Percentiles rank a stretch among this genome's conserved stretches.
These are phyloP conservation scores for Caenorhabditis panamensis DNA, from an alignment of 2,888 invertebrate genomes.

Conservation along the genomic window DNA sequence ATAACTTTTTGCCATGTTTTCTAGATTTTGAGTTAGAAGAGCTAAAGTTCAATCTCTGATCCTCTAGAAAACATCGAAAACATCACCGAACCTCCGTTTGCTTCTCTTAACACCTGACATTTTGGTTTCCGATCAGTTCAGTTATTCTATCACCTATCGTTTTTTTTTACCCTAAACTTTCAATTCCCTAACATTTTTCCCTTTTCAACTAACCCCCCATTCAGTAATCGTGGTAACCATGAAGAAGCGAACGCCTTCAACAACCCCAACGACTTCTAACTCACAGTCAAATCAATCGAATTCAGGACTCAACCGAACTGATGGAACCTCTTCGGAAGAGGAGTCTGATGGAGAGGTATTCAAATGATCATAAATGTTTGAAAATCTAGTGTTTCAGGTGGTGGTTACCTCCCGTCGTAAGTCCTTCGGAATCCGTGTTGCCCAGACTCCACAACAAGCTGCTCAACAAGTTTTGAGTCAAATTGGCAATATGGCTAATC, in stretches of 20 bases:
- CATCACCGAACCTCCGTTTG: not conserved
- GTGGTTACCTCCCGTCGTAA: conserved; percentile 43
- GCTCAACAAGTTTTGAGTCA: conserved; percentile 64
- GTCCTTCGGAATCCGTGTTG: conserved; percentile 62
- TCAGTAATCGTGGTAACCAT: conserved; percentile 44
- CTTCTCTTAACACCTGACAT: not conserved
- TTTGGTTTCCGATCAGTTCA: not conserved
- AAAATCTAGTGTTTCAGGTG: conserved; percentile 19
- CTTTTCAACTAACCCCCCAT: conserved; percentile 6
- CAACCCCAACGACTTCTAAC: no score
- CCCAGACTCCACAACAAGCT: conserved; percentile 64
- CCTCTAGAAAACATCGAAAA: not conserved
- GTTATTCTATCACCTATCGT: not conserved
- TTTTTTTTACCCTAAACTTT: not conserved
- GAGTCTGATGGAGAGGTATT: conserved; percentile 68
- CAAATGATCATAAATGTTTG: not conserved
- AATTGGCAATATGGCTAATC: conserved; percentile 63
- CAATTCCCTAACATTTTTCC: not conserved
- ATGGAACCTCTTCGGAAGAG: conserved; percentile 65
- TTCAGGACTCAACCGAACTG: conserved; percentile 47
- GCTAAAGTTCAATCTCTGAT: not conserved
- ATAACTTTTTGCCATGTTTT: not conserved
- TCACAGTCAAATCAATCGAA: no score
- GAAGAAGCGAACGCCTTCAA: conserved; percentile 23
- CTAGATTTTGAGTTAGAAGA: not conserved